Conservation (phyloP, 2,888 invertebrate genomes). For the Dolichomitus sp. region DNA sequence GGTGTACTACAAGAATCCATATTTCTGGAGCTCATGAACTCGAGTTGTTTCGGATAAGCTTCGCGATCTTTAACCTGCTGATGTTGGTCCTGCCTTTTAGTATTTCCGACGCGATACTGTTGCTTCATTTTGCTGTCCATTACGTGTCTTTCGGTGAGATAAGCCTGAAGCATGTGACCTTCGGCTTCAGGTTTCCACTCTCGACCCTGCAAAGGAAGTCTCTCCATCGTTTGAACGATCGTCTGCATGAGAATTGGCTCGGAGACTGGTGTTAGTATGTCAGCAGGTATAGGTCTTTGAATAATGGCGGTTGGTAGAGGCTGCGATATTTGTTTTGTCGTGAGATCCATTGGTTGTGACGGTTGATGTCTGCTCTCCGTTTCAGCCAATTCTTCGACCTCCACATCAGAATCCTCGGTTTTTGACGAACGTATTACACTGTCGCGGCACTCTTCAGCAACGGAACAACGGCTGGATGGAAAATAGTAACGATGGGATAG, state of each 20-base stretch:
- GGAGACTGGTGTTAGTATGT: constrained; percentile 89
- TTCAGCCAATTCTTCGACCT: constrained; percentile 70
- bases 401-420: constrained; percentile 75
- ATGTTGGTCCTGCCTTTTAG: constrained; percentile 71
- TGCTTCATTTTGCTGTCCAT: constrained; percentile 91
- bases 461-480: constrained; percentile 79
- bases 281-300: constrained; percentile 82
- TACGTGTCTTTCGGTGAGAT: constrained; percentile 91
- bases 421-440: constrained; percentile 76
- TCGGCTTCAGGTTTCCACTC: constrained; percentile 87
- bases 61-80: constrained; percentile 73
- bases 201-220: constrained; percentile 88
- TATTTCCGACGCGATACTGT: constrained; percentile 80
- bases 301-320: constrained; percentile 13
- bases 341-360: constrained; percentile 86
- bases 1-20: constrained; percentile 74
- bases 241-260: constrained; percentile 89
- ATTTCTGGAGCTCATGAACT: constrained; percentile 69
- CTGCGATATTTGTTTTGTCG: constrained; percentile 79
- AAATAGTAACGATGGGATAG: constrained; percentile 84
- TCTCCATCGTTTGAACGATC: constrained; percentile 89
- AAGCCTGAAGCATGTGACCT: constrained; percentile 91
- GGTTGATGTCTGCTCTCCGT: constrained; percentile 67
- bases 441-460: constrained; percentile 71
- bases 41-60: constrained; percentile 73